These are phyloP conservation scores for Crotalus horridus DNA, from an alignment of 2,113 vertebrate species.

Conservation along the genomic window DNA sequence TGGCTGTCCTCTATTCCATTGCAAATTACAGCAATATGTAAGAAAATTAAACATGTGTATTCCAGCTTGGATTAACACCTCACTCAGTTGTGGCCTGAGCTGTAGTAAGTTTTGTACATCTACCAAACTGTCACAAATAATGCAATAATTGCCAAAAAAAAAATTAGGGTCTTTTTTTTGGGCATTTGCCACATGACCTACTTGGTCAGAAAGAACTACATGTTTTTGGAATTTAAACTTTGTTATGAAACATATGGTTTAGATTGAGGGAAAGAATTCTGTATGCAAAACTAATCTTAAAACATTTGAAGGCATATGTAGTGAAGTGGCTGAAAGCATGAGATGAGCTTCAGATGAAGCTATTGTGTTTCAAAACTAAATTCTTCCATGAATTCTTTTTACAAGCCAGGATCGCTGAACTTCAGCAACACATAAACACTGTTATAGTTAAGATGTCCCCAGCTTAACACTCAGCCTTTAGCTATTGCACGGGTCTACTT, in stretches of 20 bases:
- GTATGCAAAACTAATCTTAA: conserved; percentile 32
- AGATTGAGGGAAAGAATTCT: conserved; percentile 10
- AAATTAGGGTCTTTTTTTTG: background rate
- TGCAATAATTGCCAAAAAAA: conserved; percentile 13
- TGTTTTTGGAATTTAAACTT: conserved; percentile 51
- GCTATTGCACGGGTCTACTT: background rate
- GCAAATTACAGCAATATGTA: conserved; percentile 35
- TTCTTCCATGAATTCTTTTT: background rate
- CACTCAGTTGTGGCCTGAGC: conserved; percentile 36
- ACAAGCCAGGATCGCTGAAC: background rate
- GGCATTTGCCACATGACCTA: conserved; percentile 25
- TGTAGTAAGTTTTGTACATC: conserved; percentile 7
- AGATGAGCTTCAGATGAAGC: background rate
- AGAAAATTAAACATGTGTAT: conserved; percentile 46
- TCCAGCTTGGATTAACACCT: conserved; percentile 29
- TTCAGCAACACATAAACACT: background rate
- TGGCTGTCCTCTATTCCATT: conserved; percentile 29
- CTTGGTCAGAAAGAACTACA: conserved; percentile 16
- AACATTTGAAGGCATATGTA: background rate
- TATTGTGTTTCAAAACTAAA: background rate
- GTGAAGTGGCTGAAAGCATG: background rate
- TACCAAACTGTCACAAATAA: conserved; percentile 31
- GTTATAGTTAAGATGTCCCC: background rate
- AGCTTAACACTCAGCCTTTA: background rate
- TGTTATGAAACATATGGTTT: conserved; percentile 45